Evolutionary conservation across 2,797 vertebrate species (phyloP), one percentile per base, ranked within the genome.

Genomic region (Lophotriccus pileatus): DNA sequence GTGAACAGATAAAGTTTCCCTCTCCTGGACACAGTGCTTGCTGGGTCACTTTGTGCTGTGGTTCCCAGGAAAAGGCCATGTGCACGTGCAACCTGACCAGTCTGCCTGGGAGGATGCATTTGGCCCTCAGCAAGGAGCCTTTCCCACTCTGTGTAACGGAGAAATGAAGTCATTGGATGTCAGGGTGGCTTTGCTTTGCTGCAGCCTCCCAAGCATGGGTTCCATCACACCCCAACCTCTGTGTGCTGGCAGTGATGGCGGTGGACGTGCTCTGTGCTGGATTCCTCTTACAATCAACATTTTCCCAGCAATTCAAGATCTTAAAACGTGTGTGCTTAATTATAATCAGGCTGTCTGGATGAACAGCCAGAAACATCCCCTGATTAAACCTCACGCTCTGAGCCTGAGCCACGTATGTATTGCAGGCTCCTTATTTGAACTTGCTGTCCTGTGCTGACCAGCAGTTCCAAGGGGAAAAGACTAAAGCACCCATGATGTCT

Each of bases 21-120:
- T 79, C 15, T 75, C 44, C n/a, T 1, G 3, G 23, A n/a, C 1
- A 0, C 1, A 2, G 1, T 0, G n/a, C 32, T 90, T 69, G 73
- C 56, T 60, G 46, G 34, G 37, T 64, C 34, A 30, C 18, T 90
- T 83, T 25, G 12, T 73, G 23, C 20, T 2, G 22, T 84, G 18
- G 34, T 37, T 86, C 55, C n/a, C 34, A n/a, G 25, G 37, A 81
- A 32, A 70, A 68, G 50, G 10, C 16, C 16, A 28, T 49, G n/a
- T 55, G n/a, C 46, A 6, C 4, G 1, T 60, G 41, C 68, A 85
- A 28, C 21, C 43, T 47, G 28, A 25, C 41, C 60, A 1, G 56
- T 64, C 59, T 60, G 7, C 46, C 43, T n/a, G 23, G 32, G 23
- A 85, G 44, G 46, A 58, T 34, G 58, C 13, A 3, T 79, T 79